These are phyloP conservation scores for Coccyzus lansbergi DNA, from an alignment of 2,797 vertebrate genomes.

Conservation along the genomic window DNA sequence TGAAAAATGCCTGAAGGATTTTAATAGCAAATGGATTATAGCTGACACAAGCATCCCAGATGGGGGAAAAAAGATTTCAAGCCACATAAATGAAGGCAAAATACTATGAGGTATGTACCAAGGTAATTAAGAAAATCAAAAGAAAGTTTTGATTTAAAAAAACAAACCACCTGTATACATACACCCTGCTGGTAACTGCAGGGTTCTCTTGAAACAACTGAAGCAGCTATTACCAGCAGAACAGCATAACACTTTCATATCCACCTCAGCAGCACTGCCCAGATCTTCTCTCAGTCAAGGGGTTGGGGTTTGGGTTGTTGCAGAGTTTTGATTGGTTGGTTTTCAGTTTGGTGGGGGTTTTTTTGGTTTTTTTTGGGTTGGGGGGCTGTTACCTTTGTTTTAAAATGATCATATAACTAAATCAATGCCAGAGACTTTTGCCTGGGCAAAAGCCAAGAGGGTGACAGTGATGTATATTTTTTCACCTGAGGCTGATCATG, in stretches of 20 bases:
- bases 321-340: neutral
- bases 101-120: neutral
- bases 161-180: no score
- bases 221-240: neutral
- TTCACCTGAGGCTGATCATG: neutral
- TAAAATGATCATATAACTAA: neutral
- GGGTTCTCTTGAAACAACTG: neutral
- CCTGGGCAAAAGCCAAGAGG: neutral
- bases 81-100: constrained; percentile 26
- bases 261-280: neutral
- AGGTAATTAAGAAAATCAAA: neutral
- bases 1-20: neutral
- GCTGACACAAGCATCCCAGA: neutral
- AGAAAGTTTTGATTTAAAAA: neutral
- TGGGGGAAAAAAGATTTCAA: neutral
- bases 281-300: neutral
- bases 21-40: constrained; percentile 4
- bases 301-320: neutral
- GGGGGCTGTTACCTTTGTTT: neutral
- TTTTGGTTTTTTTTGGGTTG: no score
- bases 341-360: neutral
- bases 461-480: neutral
- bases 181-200: neutral
- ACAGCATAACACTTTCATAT: accelerated
- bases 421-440: neutral